Base-by-base conservation (phyloP, 2,113 vertebrate genomes). In the Hippoglossus stenolepis region DNA sequence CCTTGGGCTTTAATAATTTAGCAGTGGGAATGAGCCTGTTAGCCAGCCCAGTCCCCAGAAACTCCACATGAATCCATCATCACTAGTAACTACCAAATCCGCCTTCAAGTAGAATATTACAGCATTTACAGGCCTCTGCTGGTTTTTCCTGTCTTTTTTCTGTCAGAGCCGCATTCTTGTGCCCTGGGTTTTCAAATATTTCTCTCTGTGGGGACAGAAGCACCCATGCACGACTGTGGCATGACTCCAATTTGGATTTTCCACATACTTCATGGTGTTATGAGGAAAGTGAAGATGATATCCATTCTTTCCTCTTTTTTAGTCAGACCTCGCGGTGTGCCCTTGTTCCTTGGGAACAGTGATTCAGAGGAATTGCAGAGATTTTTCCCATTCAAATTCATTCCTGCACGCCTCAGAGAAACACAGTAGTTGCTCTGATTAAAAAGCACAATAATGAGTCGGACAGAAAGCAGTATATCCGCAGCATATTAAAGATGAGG, bases 1-100 rank as follows among this genome's bases (percentile, higher is more conserved):
- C 70, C 65, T 82, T 61, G 75, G 54, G 79, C 57, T 85, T 92
- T 86, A 94, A 93, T 94, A 93, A 94, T 94, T 90, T 38, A 94
- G 67, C 54, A 83, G 78, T 70, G 83, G 79, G 87, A 94, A 94
- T 91, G 89, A 93, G 89, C 82, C 86, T 90, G 84, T 93, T 94
- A 91, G 87, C 83, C 75, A 85, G 87, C 60, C 65, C 53, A 54
- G 89, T 93, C 85, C 86, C 84, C 65, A 20, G 86, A 84, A 90
- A 83, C 85, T 65, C 77, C 73, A 73, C 65, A 84, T 81, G 75
- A 86, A 89, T 94, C 81, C 87, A 91, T 91, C 77, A 85, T 75
- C 82, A 65, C 59, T 66, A 35, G 68, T 83, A 84, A 86, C 75
- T 58, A 87, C 73, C 71, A 78, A 87, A 89, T 83, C 74, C 59